These are phyloP conservation scores for Megalops atlanticus DNA, from an alignment of 2,113 vertebrate species.

Conservation along the genomic window DNA sequence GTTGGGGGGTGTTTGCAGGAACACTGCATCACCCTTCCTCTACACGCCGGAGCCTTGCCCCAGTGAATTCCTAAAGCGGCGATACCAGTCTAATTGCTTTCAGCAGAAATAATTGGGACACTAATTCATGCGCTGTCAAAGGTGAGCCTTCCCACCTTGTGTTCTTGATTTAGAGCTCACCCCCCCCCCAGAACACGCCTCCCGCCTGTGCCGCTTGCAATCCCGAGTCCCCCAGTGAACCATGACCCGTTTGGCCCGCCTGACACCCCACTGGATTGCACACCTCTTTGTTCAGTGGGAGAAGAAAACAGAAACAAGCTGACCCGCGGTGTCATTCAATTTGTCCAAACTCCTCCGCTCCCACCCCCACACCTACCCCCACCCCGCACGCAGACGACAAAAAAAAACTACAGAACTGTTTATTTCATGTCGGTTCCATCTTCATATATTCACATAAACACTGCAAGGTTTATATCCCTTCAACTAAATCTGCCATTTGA, in stretches of 20 bases:
- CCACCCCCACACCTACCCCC: not conserved
- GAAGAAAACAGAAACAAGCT: slow-evolving; percentile 1
- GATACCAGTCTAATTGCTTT: slow-evolving; percentile 58
- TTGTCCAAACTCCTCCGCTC: slow-evolving; percentile 8
- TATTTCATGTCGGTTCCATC: too few species aligned
- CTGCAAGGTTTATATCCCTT: too few species aligned
- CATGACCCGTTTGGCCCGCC: slow-evolving; percentile 20
- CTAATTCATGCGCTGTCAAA: slow-evolving; percentile 43
- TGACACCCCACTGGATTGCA: slow-evolving; percentile 12
- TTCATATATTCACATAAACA: not conserved
- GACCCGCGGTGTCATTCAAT: slow-evolving; percentile 25
- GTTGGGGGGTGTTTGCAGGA: slow-evolving; percentile 6
- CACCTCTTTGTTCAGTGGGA: slow-evolving; percentile 16
- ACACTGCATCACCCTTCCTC: slow-evolving; percentile 30
- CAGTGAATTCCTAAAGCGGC: slow-evolving; percentile 53
- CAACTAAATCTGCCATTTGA: not conserved
- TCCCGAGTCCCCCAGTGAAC: slow-evolving; percentile 23
- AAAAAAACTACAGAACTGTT: too few species aligned
- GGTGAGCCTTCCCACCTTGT: slow-evolving; percentile 36
- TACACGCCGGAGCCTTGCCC: slow-evolving; percentile 41
- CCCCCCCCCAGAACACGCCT: not conserved
- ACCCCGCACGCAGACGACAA: too few species aligned
- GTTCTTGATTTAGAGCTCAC: slow-evolving; percentile 44
- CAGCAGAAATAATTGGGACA: slow-evolving; percentile 61
- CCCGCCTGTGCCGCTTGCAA: too few species aligned